Percentiles rank a stretch among this genome's conserved stretches.
Evolutionary conservation across 2,888 invertebrate genomes (phyloP).

Genomic region (Ormyrus pomaceus): DNA sequence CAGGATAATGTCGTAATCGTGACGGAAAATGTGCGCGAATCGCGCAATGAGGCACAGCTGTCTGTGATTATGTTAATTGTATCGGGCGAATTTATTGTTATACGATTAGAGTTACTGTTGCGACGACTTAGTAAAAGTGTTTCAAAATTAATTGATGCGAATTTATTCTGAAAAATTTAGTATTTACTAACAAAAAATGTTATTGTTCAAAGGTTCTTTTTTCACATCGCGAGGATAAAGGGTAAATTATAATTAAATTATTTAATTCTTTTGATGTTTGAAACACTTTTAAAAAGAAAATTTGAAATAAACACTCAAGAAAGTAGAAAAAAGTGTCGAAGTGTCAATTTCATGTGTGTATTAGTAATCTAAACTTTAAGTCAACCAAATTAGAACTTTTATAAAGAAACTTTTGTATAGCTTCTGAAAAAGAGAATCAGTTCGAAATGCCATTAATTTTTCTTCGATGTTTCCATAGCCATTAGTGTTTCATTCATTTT

Average conservation of each 20-base stretch:
- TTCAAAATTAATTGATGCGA: neutral
- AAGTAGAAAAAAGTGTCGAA: slow-evolving; percentile 24
- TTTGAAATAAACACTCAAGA: slow-evolving; percentile 8
- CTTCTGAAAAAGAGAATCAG: neutral
- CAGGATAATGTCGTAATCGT: neutral
- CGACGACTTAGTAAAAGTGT: slow-evolving; percentile 19
- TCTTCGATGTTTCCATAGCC: neutral
- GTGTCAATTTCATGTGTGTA: slow-evolving; percentile 45
- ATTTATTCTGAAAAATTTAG: too few relatives aligned
- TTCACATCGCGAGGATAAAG: neutral
- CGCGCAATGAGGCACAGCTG: slow-evolving; percentile 19
- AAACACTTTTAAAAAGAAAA: neutral
- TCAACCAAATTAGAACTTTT: slow-evolving; percentile 27
- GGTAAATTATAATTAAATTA: neutral
- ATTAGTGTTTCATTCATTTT: neutral
- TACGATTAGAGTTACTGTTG: neutral
- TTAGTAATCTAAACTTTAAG: slow-evolving; percentile 2
- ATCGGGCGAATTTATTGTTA: slow-evolving; percentile 32
- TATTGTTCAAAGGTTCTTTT: neutral
- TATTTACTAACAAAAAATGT: neutral
- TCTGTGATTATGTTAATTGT: slow-evolving; percentile 39
- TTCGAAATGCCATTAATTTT: neutral
- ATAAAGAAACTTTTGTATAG: slow-evolving; percentile 21
- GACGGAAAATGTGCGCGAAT: neutral
- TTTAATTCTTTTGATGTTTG: neutral